Conservation (phyloP, 2,113 vertebrate species). For the Vicugna pacos region DNA sequence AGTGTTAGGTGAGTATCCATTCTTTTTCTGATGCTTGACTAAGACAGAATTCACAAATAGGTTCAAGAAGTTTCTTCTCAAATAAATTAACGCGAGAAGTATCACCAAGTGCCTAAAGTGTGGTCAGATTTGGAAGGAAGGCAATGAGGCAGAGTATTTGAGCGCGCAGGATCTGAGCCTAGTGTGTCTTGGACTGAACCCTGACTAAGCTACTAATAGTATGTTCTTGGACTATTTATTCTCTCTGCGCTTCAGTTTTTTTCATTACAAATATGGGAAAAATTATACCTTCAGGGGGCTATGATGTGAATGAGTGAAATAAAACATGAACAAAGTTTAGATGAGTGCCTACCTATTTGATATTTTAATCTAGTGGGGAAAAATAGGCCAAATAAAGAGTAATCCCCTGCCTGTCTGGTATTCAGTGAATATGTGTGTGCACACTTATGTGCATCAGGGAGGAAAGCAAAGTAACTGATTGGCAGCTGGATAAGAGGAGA, state of each 20-base stretch:
- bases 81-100: neutral
- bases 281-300: neutral
- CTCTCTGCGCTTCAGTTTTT: neutral
- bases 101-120: neutral
- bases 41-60: neutral
- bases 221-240: neutral
- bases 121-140: neutral
- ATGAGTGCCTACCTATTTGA: neutral
- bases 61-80: neutral
- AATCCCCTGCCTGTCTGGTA: neutral
- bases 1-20: neutral
- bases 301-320: neutral
- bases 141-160: neutral
- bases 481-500: neutral
- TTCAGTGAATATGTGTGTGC: neutral
- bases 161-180: fast-evolving
- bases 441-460: neutral
- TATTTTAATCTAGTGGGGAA: neutral
- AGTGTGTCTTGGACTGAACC: neutral
- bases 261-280: neutral
- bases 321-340: neutral
- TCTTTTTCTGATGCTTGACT: neutral
- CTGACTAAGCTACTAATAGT: neutral
- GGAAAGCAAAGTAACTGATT: neutral
- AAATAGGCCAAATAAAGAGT: neutral